Percentiles rank a stretch among this genome's conserved stretches.
Evolutionary conservation across 2,888 invertebrate genomes (phyloP).

Genomic region (Harpalus rubripes): DNA sequence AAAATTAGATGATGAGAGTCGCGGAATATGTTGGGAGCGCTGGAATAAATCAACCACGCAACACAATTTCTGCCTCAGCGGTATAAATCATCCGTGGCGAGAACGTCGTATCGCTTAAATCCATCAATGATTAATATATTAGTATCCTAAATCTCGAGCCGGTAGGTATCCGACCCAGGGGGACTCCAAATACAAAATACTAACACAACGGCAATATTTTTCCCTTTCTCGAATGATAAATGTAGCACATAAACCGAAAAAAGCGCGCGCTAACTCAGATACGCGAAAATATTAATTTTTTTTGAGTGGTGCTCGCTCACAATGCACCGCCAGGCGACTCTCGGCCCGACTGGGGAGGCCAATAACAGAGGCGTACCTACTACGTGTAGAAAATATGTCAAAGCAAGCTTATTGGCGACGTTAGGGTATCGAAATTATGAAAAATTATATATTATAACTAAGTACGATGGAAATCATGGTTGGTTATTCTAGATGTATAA

Average conservation of each 20-base stretch:
- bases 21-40: conserved; percentile 46
- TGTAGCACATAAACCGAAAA: conserved; percentile 65
- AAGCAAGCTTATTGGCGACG: too few relatives aligned
- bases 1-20: conserved; percentile 61
- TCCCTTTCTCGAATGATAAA: conserved; percentile 66
- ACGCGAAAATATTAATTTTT: conserved; percentile 66
- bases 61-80: conserved; percentile 61
- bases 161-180: conserved; percentile 54
- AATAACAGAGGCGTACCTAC: background rate
- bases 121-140: conserved; percentile 67
- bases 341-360: background rate
- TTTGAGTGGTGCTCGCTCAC: conserved; percentile 63
- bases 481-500: too few relatives aligned
- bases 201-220: conserved; percentile 64
- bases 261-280: conserved; percentile 64
- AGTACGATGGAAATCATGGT: too few relatives aligned
- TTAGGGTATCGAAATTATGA: too few relatives aligned
- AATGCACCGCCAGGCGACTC: conserved; percentile 52
- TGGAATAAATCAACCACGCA: conserved; percentile 58
- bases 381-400: too few relatives aligned
- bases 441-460: too few relatives aligned
- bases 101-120: conserved; percentile 63
- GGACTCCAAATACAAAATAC: conserved; percentile 65
- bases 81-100: conserved; percentile 58
- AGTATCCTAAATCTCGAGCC: conserved; percentile 65